Evolutionary conservation across 2,888 invertebrate genomes (phyloP), one percentile per base, ranked within the genome.

Genomic region (Zele albiditarsus): DNA sequence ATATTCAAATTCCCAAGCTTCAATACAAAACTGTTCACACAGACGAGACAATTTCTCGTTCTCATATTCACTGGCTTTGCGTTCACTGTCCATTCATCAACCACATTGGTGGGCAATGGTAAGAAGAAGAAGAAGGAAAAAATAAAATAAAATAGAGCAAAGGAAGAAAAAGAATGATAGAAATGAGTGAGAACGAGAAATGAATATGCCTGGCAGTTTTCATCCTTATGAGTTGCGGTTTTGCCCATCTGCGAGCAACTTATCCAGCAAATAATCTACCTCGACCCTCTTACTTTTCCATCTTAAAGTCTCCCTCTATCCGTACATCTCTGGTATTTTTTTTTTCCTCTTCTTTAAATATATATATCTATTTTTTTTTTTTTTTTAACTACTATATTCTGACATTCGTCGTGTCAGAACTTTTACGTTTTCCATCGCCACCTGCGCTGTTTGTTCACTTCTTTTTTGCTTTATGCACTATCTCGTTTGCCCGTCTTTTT

Each of bases 231-330:
- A 71, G 42, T 71, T 71, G 71, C 49, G 33, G 75, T 25, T 73
- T 73, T 71, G 77, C 60, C 65, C 27, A 71, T 53, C 65, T 38
- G 49, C 66, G 70, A 58, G 72, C 74, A 75, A 71, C 77, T 77
- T 74, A 70, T 78, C 72, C 78, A 27, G 75, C 76, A 70, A 84
- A 83, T 84, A 82, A 84, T 81, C 81, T 83, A 79, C 80, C 73
- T 49, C 78, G 77, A 79, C 74, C 76, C 78, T 80, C 80, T 82
- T 82, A 72, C 79, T 73, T 69, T 68, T 70, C 28, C 57, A 25
- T 33, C 71, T 60, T 20, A 28, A n/a, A 53, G 20, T 53, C 53
- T 20, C 53, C n/a, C 20, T 53, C n/a, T 53, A n/a, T 20, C 20
- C 53, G 20, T 53, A 20, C 53, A 53, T 53, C 53, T 60, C 46